Evolutionary conservation across 2,888 invertebrate species (phyloP), one percentile per base, ranked within the genome.

Genomic region (Deilephila porcellus): DNA sequence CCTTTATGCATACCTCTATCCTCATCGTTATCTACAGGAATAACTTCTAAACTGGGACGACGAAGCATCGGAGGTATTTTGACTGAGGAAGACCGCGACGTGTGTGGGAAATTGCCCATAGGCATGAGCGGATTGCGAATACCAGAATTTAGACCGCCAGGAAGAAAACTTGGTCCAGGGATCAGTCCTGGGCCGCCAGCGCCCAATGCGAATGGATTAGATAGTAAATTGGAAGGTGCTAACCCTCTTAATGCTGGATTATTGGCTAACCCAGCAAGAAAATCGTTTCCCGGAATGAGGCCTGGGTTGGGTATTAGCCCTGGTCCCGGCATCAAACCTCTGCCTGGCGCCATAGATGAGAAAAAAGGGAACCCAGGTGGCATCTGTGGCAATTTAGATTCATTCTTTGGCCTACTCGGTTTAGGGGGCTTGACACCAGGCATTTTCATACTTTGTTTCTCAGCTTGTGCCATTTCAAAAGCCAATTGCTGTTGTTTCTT

Each of bases 101-200:
- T 95, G 77, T 96, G 95, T 5, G 96, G 95, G 74, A 96, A 95
- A 76, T 95, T 95, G 53, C 93, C 90, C 85, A 94, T 89, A 34
- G 92, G 85, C 85, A 95, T 88, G 62, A 96, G 89, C 45, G 96
- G 95, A 82, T 96, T 96, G 71, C 91, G 88, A 52, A 96, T 88
- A 72, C 91, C 90, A 32, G 90, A 83, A 32, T 88, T 89, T 37
- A 92, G 80, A 59, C 85, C 85, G 53, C 91, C 90, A 59, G 90
- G 84, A 76, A 94, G 82, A 80, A 92, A 93, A 80, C 91, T 90
- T 59, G 95, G 94, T 11, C 95, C 93, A 5, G 96, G 96, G 83
- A 97, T 96, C 67, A 97, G 90, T 53, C 96, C 96, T 19, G 96
- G 96, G 0, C 96, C 96, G 85, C 95, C 88, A 86, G 92, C 84